These are phyloP conservation scores for Lacanobia wlatinum DNA, from an alignment of 2,888 invertebrate genomes.

Conservation along the genomic window DNA sequence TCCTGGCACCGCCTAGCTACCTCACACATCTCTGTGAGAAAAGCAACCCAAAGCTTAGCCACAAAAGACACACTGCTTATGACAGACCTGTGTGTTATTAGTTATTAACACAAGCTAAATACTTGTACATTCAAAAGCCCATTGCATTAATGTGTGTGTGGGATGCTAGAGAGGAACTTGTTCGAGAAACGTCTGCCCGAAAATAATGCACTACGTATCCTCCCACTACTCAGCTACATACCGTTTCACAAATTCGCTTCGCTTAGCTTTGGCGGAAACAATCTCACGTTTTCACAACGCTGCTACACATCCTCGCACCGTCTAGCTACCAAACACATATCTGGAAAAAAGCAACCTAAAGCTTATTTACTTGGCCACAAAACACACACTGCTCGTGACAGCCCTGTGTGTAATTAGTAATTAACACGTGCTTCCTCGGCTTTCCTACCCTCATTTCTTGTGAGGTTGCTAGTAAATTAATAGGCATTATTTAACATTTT, in stretches of 20 bases:
- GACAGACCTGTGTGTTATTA: conserved; percentile 54
- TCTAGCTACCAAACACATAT: not conserved
- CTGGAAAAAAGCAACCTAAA: conserved; percentile 3
- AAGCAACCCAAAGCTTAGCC: conserved; percentile 43
- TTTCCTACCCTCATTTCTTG: conserved; percentile 39
- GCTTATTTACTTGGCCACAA: conserved; percentile 56
- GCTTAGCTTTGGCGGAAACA: too few relatives aligned
- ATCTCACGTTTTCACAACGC: not conserved
- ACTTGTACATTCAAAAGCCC: too few relatives aligned
- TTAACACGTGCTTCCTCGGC: conserved; percentile 49
- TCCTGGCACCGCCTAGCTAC: not conserved
- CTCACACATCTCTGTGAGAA: not conserved
- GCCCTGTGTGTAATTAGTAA: conserved; percentile 53
- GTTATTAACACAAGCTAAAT: conserved; percentile 59
- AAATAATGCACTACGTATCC: too few relatives aligned
- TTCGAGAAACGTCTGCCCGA: too few relatives aligned
- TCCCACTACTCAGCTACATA: too few relatives aligned
- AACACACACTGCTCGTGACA: conserved; percentile 54
- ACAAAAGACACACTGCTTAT: conserved; percentile 49
- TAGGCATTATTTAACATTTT: conserved; percentile 41
- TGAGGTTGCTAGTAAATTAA: conserved; percentile 39
- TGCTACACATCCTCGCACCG: not conserved
- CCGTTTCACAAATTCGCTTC: too few relatives aligned
- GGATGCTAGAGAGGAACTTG: too few relatives aligned
- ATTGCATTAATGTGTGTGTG: too few relatives aligned